A percentile compares a stretch with the other conserved stretches of the same genome.
Evolutionary conservation across 2,113 vertebrate genomes (phyloP).

Genomic region (Zosterops lateralis): DNA sequence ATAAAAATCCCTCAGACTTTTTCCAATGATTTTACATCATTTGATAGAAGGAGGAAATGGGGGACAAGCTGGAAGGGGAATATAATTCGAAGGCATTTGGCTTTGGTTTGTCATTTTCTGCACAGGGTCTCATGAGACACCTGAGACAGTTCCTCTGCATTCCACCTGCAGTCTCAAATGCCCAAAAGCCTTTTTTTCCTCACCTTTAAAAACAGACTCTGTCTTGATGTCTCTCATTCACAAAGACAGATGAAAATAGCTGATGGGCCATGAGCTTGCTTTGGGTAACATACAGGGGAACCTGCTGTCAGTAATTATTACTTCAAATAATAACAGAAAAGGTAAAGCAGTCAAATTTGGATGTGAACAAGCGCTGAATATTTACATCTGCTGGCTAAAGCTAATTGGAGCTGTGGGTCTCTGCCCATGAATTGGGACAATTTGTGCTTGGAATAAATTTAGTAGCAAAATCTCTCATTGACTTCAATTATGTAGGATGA

Average conservation of each 20-base stretch:
- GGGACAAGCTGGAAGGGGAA: neutral
- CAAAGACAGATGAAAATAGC: neutral
- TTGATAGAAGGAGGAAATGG: neutral
- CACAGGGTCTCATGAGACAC: neutral
- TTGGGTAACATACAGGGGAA: neutral
- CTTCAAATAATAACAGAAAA: neutral
- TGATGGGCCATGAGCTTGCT: neutral
- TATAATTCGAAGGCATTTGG: neutral
- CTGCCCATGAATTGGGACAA: neutral
- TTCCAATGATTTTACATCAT: neutral
- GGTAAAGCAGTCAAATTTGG: neutral
- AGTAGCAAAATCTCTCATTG: neutral
- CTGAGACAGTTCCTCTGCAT: neutral
- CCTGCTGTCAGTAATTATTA: neutral
- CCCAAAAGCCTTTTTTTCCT: neutral
- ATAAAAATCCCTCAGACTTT: neutral
- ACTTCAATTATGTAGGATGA: neutral
- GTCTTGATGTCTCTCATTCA: neutral
- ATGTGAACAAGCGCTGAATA: neutral
- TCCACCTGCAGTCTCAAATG: neutral
- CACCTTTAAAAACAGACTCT: neutral
- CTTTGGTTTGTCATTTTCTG: neutral
- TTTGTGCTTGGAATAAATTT: neutral
- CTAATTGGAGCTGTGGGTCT: neutral
- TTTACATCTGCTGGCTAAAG: neutral